These are phyloP conservation scores for Mamestra configurata DNA, from an alignment of 1,140 invertebrate genomes.

Conservation along the genomic window DNA sequence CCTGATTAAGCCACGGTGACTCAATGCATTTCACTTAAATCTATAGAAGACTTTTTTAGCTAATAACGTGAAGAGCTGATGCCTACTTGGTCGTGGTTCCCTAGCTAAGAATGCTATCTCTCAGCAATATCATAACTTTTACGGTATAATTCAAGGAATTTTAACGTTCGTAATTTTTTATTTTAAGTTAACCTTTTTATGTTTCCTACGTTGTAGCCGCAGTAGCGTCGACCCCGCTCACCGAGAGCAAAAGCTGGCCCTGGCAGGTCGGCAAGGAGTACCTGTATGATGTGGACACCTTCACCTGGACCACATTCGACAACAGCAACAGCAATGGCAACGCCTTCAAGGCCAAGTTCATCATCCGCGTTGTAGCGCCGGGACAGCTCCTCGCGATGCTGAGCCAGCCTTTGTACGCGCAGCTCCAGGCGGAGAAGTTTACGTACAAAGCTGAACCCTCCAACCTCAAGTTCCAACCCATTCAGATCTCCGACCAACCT, in stretches of 20 bases:
- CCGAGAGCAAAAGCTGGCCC: constrained; percentile 66
- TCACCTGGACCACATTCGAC: constrained; percentile 88
- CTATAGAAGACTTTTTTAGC: too few relatives aligned
- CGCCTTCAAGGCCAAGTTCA: constrained; percentile 87
- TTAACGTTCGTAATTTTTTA: too few relatives aligned
- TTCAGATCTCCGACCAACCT: constrained; percentile 87
- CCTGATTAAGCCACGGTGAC: too few relatives aligned
- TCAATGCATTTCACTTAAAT: too few relatives aligned
- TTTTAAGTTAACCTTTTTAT: neutral
- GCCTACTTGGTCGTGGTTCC: too few relatives aligned
- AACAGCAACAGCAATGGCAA: constrained; percentile 88
- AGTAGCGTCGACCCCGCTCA: constrained; percentile 66
- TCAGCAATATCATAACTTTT: too few relatives aligned
- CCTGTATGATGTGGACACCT: constrained; percentile 88
- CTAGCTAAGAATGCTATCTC: too few relatives aligned
- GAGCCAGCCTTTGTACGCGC: constrained; percentile 86
- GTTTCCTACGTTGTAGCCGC: constrained; percentile 63
- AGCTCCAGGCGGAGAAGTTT: constrained; percentile 86
- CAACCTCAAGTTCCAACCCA: constrained; percentile 86
- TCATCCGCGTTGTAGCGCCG: constrained; percentile 85
- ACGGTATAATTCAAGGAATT: neutral
- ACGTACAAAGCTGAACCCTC: constrained; percentile 74
- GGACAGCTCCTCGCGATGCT: constrained; percentile 87
- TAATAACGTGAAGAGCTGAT: too few relatives aligned
- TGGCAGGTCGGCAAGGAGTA: constrained; percentile 89